These are phyloP conservation scores for Intellagama lesueurii DNA, from an alignment of 2,797 vertebrate genomes.

Conservation along the genomic window DNA sequence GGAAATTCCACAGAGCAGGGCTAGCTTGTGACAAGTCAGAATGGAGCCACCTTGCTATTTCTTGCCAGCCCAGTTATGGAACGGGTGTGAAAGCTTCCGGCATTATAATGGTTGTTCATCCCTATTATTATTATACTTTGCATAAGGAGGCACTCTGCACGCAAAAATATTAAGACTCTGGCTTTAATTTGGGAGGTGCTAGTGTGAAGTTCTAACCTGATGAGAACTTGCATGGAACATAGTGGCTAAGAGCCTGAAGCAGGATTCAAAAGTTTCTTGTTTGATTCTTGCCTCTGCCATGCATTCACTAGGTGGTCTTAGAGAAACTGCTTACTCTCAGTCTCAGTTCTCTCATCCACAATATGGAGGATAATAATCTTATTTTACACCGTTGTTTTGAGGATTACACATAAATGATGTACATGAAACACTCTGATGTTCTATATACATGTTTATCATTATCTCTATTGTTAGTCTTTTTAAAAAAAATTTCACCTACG, in stretches of 20 bases:
- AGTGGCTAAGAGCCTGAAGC: background rate
- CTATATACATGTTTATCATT: background rate
- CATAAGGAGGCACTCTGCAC: slow-evolving; percentile 29
- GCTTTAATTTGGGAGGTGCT: slow-evolving; percentile 34
- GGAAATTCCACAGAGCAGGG: background rate
- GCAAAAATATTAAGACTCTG: slow-evolving; percentile 17
- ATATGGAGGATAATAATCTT: background rate
- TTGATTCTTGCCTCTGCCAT: background rate
- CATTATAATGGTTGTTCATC: background rate
- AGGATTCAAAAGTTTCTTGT: background rate
- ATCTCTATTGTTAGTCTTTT: background rate
- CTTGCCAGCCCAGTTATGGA: slow-evolving; percentile 26
- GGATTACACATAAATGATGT: background rate
- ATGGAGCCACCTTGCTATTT: slow-evolving; percentile 17
- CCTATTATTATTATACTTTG: background rate
- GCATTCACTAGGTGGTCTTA: background rate
- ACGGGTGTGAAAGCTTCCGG: background rate
- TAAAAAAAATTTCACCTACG: no score
- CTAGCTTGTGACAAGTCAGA: slow-evolving; percentile 38
- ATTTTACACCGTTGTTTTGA: background rate
- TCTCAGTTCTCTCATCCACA: background rate
- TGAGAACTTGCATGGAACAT: background rate
- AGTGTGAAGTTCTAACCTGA: slow-evolving; percentile 48
- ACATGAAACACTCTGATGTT: background rate
- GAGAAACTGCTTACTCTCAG: background rate